A percentile compares a stretch with the other conserved stretches of the same genome.
phyloP scores from a whole-genome alignment of 92 coral and sea anemone genomes.

The Porites divaricata region DNA sequence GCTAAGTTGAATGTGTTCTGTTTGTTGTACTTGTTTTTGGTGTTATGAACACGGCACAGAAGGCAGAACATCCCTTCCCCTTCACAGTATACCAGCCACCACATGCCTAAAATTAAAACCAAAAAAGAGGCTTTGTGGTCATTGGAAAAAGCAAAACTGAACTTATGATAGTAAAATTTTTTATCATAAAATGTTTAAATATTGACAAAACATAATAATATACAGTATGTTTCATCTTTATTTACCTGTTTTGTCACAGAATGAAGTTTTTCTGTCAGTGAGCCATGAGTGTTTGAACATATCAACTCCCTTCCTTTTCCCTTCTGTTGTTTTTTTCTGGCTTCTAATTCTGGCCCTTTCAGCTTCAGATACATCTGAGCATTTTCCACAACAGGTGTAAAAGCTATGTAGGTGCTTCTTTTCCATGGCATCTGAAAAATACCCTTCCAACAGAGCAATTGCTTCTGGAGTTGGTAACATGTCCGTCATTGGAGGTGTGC shows the following conservation, averaged over 20 bases:
- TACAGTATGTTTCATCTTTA: conserved; percentile 14
- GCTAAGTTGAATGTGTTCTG: conserved; percentile 30
- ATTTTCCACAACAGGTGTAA: background rate
- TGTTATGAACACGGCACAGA: conserved; percentile 36
- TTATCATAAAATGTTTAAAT: conserved; percentile 24
- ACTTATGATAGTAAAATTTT: conserved; percentile 22
- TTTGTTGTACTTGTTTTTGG: conserved; percentile 33
- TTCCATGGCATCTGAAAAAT: too few species aligned
- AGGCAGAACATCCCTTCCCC: conserved; percentile 38
- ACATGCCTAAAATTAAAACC: conserved; percentile 21
- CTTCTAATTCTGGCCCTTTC: conserved; percentile 22
- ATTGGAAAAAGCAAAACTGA: conserved; percentile 18
- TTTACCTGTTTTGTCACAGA: conserved; percentile 20
- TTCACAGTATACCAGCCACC: conserved; percentile 32
- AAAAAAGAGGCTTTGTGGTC: conserved; percentile 7
- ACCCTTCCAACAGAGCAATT: too few species aligned
- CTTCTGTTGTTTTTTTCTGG: conserved; percentile 41
- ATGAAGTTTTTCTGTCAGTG: conserved; percentile 15
- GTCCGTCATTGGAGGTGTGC: too few species aligned
- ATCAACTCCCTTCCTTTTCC: conserved; percentile 18
- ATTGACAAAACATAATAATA: conserved; percentile 1
- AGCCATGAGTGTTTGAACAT: conserved; percentile 1
- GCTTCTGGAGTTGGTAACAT: too few species aligned
- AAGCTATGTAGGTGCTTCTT: too few species aligned
- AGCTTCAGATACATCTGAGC: conserved; percentile 17